Percentiles rank a stretch among this genome's conserved stretches.
Evolutionary conservation across 1,140 invertebrate species (phyloP).

Genomic region (Chrysomallon squamiferum): DNA sequence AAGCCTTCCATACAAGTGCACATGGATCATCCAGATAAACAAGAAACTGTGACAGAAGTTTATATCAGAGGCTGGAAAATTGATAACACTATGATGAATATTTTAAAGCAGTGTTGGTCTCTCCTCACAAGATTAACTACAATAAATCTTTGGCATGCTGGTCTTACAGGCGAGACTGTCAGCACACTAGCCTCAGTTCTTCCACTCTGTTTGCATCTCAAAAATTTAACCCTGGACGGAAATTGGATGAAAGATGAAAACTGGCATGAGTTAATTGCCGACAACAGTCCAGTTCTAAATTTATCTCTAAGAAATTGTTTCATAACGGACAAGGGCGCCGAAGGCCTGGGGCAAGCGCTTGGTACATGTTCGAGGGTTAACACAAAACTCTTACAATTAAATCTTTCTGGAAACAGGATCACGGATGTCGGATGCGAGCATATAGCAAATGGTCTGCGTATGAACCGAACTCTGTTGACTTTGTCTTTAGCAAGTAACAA

Average conservation of each 20-base stretch:
- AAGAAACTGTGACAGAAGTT: slow-evolving; percentile 60
- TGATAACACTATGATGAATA: slow-evolving; percentile 56
- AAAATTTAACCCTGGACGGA: too few relatives aligned
- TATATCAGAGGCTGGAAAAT: slow-evolving; percentile 62
- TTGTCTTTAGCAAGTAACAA: too few relatives aligned
- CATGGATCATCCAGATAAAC: slow-evolving; percentile 61
- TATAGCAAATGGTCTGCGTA: slow-evolving; percentile 32
- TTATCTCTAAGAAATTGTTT: slow-evolving; percentile 57
- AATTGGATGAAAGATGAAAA: too few relatives aligned
- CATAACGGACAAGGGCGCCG: slow-evolving; percentile 55
- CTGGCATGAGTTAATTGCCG: too few relatives aligned
- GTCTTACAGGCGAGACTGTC: too few relatives aligned
- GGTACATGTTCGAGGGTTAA: slow-evolving; percentile 49
- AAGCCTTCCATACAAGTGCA: slow-evolving; percentile 61
- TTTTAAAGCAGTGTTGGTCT: slow-evolving; percentile 58
- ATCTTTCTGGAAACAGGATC: slow-evolving; percentile 59
- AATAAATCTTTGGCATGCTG: slow-evolving; percentile 45
- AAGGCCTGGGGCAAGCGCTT: slow-evolving; percentile 47
- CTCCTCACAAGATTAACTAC: slow-evolving; percentile 58
- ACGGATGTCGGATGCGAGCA: slow-evolving; percentile 50
- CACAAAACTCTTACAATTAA: slow-evolving; percentile 57
- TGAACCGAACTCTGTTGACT: too few relatives aligned
- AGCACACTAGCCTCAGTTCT: too few relatives aligned
- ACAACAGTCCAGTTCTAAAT: slow-evolving; percentile 36
- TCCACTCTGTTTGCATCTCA: too few relatives aligned